phyloP scores from a whole-genome alignment of 2,888 invertebrate species.

The Trissolcus japonicus region DNA sequence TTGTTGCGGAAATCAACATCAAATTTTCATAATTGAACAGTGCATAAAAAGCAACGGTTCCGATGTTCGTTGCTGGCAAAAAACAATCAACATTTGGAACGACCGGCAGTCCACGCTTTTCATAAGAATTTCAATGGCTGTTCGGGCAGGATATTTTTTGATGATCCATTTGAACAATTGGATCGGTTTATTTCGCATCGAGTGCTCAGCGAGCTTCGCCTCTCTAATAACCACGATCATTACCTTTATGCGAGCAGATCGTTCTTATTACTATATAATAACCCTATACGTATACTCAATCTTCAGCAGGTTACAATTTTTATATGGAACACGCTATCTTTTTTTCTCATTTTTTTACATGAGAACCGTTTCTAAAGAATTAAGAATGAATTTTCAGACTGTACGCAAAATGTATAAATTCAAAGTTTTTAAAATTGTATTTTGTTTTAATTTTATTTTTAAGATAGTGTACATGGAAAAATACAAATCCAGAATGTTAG shows the following conservation, averaged over 20 bases:
- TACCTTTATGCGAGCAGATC: constrained; percentile 50
- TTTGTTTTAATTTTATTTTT: too few relatives aligned
- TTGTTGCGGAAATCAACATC: too few relatives aligned
- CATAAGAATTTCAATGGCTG: constrained; percentile 10
- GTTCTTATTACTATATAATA: constrained; percentile 56
- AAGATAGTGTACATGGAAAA: too few relatives aligned
- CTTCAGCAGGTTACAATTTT: constrained; percentile 42
- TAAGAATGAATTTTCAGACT: constrained; percentile 2
- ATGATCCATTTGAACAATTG: constrained; percentile 35
- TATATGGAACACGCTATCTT: constrained; percentile 42
- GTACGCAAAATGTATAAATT: too few relatives aligned
- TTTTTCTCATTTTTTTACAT: constrained; percentile 18
- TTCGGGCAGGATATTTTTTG: constrained; percentile 17
- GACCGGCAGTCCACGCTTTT: not conserved
- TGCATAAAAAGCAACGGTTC: too few relatives aligned
- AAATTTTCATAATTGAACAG: too few relatives aligned
- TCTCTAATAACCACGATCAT: constrained; percentile 34
- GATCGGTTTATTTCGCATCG: constrained; percentile 24
- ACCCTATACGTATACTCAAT: constrained; percentile 42
- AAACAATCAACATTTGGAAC: constrained; percentile 26
- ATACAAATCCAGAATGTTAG: too few relatives aligned
- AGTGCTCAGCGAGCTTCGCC: constrained; percentile 25
- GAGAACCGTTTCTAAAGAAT: constrained; percentile 32
- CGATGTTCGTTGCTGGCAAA: not conserved
- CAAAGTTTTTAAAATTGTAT: too few relatives aligned